Conservation (phyloP, 2,797 vertebrate genomes). For the Catharus ustulatus region DNA sequence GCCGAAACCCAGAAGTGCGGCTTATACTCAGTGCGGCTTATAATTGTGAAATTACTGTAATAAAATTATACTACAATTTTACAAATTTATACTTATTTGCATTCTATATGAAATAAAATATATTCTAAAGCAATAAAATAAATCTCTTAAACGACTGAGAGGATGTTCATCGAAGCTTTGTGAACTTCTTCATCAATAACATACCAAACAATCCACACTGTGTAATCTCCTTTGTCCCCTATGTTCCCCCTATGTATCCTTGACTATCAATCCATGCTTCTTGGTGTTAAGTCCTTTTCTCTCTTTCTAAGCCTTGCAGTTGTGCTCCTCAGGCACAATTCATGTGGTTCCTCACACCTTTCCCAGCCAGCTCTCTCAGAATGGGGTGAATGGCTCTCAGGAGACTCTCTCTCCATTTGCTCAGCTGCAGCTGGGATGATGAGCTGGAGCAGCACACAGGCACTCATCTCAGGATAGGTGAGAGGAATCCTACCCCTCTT, state of each 20-base stretch:
- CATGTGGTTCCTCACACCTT: background rate
- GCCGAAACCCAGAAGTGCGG: too few relatives aligned
- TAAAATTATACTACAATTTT: background rate
- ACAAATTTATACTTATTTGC: background rate
- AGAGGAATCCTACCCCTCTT: background rate
- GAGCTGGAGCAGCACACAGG: background rate
- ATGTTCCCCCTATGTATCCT: rapidly evolving
- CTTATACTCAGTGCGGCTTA: too few relatives aligned
- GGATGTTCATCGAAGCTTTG: background rate
- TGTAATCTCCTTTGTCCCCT: background rate
- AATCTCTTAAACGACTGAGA: background rate
- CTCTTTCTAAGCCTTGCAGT: background rate
- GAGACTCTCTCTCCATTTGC: background rate
- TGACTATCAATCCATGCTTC: background rate
- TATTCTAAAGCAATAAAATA: background rate
- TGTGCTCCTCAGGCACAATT: background rate
- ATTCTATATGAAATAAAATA: background rate
- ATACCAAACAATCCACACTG: background rate
- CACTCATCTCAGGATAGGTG: background rate
- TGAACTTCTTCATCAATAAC: background rate
- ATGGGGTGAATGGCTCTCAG: background rate
- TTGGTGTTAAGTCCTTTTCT: background rate
- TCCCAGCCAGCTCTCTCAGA: background rate
- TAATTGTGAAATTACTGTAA: too few relatives aligned
- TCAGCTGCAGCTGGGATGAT: background rate